Percentiles rank a stretch among this genome's conserved stretches.
These are phyloP conservation scores for Toxotes lorentzi DNA, from an alignment of 2,797 vertebrate species.

Conservation along the genomic window DNA sequence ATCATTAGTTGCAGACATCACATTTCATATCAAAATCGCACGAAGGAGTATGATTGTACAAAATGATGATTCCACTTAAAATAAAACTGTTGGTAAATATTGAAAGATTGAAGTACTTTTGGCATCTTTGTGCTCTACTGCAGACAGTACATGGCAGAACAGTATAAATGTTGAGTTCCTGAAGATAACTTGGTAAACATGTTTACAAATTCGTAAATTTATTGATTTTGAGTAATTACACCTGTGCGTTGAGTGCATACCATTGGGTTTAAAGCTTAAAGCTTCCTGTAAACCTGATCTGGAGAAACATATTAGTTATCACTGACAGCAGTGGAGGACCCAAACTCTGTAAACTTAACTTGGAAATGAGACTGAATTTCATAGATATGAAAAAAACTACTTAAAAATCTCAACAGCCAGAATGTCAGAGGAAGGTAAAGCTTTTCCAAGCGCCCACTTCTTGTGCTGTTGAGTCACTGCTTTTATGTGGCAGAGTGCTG, in stretches of 20 bases:
- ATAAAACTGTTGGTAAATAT: conserved; percentile 12
- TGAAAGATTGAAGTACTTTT: conserved; percentile 51
- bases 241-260: conserved; percentile 16
- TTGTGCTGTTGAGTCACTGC: neutral
- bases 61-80: conserved; percentile 47
- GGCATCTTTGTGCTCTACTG: conserved; percentile 48
- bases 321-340: conserved; percentile 19
- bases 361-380: conserved; percentile 6
- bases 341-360: conserved; percentile 38
- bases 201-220: conserved; percentile 25
- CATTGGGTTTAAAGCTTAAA: conserved; percentile 22
- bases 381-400: neutral
- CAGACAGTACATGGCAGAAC: conserved; percentile 42
- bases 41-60: conserved; percentile 50
- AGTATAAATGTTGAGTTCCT: conserved; percentile 40
- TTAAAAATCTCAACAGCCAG: conserved; percentile 6
- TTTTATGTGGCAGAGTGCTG: conserved; percentile 55
- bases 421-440: conserved; percentile 5
- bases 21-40: conserved; percentile 61
- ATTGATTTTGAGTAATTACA: conserved; percentile 37
- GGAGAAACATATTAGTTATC: conserved; percentile 17
- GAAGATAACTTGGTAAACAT: conserved; percentile 59
- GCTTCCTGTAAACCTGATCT: conserved; percentile 51
- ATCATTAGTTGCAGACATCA: conserved; percentile 57
- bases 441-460: neutral